Conservation (phyloP, 2,113 vertebrate species). For the Marmota monax region DNA sequence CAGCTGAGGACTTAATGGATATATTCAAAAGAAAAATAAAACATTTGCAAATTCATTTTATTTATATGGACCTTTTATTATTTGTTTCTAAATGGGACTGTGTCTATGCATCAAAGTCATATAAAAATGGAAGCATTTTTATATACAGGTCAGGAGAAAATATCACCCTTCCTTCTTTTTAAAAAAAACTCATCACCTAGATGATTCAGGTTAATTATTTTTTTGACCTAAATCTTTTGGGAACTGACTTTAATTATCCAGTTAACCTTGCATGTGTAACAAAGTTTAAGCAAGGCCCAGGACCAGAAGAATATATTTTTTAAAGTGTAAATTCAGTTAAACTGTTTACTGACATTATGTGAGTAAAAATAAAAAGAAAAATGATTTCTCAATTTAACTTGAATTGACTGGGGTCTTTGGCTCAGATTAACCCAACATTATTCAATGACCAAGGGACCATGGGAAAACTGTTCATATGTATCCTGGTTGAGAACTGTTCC, state of each 20-base stretch:
- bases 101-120: not conserved
- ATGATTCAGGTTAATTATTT: conserved; percentile 78
- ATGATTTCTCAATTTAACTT: conserved; percentile 16
- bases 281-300: conserved; percentile 56
- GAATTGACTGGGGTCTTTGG: not conserved
- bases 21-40: conserved; percentile 37
- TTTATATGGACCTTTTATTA: not conserved
- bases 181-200: conserved; percentile 28
- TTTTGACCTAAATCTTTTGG: conserved; percentile 65
- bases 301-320: conserved; percentile 5
- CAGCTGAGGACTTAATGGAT: not conserved
- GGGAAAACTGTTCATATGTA: not conserved
- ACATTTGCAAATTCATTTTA: not conserved
- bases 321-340: conserved; percentile 14
- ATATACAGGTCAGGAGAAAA: conserved; percentile 66
- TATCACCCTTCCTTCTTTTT: not conserved
- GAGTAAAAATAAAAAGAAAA: conserved; percentile 46
- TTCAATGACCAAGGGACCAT: rapidly evolving
- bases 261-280: conserved; percentile 63
- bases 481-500: not conserved
- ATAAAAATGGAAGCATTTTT: conserved; percentile 50
- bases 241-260: conserved; percentile 75
- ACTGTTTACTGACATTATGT: not conserved
- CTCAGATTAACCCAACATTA: not conserved
- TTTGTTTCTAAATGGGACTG: not conserved